Evolutionary conservation across 2,113 vertebrate genomes (phyloP).

Genomic region (Romanogobio albipinnatus): DNA sequence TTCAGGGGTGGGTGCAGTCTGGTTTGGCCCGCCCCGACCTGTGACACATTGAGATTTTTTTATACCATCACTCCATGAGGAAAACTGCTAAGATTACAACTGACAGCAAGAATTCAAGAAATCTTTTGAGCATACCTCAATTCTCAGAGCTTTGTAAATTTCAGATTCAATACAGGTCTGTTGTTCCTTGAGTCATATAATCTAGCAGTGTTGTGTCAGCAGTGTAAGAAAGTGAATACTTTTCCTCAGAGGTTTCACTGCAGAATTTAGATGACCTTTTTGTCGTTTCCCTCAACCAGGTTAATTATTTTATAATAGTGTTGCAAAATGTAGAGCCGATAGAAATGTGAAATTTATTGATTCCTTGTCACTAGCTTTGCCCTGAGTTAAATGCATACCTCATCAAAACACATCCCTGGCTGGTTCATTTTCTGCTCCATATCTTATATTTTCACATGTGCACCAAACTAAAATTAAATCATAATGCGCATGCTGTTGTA

Average conservation of each 20-base stretch:
- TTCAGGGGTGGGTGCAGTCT: too few species aligned
- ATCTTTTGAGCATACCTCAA: slow-evolving; percentile 57
- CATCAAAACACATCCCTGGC: neutral
- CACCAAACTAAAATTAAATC: neutral
- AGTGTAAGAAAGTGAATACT: slow-evolving; percentile 13
- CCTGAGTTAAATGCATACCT: neutral
- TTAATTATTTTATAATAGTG: slow-evolving; percentile 22
- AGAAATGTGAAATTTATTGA: slow-evolving; percentile 16
- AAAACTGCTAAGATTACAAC: slow-evolving; percentile 74
- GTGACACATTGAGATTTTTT: slow-evolving; percentile 63
- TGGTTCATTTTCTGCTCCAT: slow-evolving; percentile 12
- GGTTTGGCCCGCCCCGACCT: too few species aligned
- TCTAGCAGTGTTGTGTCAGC: slow-evolving; percentile 12
- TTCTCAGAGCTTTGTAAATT: slow-evolving; percentile 65
- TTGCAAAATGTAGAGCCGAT: neutral
- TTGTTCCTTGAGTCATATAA: slow-evolving; percentile 41
- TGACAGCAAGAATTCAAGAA: slow-evolving; percentile 65
- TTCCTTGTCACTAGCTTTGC: neutral
- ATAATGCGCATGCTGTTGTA: slow-evolving; percentile 18
- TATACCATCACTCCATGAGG: slow-evolving; percentile 71
- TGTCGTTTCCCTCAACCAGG: neutral
- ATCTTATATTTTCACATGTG: neutral
- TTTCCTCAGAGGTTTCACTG: slow-evolving; percentile 17
- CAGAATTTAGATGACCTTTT: slow-evolving; percentile 8
- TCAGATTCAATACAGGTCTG: slow-evolving; percentile 3